Evolutionary conservation across 2,797 vertebrate genomes (phyloP).

Genomic region (Zalophus californianus): DNA sequence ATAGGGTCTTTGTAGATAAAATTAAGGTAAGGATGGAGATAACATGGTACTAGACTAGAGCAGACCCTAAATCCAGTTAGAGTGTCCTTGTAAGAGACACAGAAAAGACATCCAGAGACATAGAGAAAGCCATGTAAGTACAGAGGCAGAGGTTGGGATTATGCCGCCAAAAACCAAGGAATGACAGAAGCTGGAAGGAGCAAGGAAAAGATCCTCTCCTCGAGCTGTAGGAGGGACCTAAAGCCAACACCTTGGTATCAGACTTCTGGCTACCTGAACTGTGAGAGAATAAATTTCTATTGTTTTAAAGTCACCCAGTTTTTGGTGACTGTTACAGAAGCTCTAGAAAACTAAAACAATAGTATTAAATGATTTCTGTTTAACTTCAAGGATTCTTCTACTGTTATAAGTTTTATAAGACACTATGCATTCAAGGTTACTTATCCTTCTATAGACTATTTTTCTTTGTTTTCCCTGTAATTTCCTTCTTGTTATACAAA

Average conservation of each 20-base stretch:
- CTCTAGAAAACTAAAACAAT: neutral
- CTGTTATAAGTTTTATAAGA: neutral
- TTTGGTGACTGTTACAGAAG: neutral
- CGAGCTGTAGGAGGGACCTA: neutral
- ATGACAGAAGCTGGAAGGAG: neutral
- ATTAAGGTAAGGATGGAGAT: neutral
- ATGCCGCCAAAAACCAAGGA: neutral
- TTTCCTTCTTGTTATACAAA: neutral
- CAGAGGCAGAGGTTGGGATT: neutral
- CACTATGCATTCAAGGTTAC: neutral
- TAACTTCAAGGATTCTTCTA: constrained; percentile 38
- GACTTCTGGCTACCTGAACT: neutral
- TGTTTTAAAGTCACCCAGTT: neutral
- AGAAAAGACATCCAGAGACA: neutral
- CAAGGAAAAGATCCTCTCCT: neutral
- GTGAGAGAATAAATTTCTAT: neutral
- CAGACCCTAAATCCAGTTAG: neutral
- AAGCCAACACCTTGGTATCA: neutral
- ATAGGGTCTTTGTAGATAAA: neutral
- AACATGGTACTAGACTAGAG: neutral
- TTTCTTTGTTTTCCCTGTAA: neutral
- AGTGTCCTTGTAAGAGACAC: neutral
- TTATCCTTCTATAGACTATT: neutral
- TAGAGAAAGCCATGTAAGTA: neutral
- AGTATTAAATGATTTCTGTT: neutral